Percentiles rank a stretch among this genome's conserved stretches.
phyloP scores from a whole-genome alignment of 2,888 invertebrate genomes.

The Pyrocoelia pectoralis region DNA sequence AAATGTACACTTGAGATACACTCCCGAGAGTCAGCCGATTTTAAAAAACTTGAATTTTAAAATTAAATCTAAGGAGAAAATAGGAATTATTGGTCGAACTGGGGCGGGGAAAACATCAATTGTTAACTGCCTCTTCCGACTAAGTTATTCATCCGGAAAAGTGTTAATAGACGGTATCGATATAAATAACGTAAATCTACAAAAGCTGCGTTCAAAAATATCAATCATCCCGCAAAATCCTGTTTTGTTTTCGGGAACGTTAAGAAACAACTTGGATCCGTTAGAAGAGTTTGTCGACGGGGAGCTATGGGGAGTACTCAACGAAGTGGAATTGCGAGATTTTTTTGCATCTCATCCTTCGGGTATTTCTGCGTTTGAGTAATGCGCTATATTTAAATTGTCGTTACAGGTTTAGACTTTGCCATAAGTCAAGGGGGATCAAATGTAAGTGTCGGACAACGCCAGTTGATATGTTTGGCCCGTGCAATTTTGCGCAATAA shows the following conservation, averaged over 20 bases:
- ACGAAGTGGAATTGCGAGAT: slow-evolving; percentile 82
- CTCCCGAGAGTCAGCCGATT: slow-evolving; percentile 74
- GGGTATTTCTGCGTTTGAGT: no score
- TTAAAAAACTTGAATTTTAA: slow-evolving; percentile 74
- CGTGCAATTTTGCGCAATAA: slow-evolving; percentile 63
- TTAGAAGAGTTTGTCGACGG: slow-evolving; percentile 82
- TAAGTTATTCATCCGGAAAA: slow-evolving; percentile 65
- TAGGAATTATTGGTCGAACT: slow-evolving; percentile 85
- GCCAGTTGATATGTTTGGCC: slow-evolving; percentile 74
- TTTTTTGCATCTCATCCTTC: slow-evolving; percentile 68
- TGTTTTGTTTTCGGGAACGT: slow-evolving; percentile 83
- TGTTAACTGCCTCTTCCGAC: slow-evolving; percentile 73
- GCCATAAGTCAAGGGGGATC: slow-evolving; percentile 76
- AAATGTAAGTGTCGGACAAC: slow-evolving; percentile 59
- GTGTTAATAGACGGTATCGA: slow-evolving; percentile 70
- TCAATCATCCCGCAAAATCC: slow-evolving; percentile 69
- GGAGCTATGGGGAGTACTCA: slow-evolving; percentile 83
- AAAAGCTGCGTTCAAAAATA: slow-evolving; percentile 61
- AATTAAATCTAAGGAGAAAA: slow-evolving; percentile 74
- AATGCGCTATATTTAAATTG: no score
- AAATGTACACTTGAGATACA: slow-evolving; percentile 76
- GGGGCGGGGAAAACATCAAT: slow-evolving; percentile 81
- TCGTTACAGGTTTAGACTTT: slow-evolving; percentile 63
- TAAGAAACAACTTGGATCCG: slow-evolving; percentile 90
- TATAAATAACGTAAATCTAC: slow-evolving; percentile 63